A percentile compares a stretch with the other conserved stretches of the same genome.
phyloP scores from a whole-genome alignment of 2,113 vertebrate species.

The Sterrhoptilus dennistouni region DNA sequence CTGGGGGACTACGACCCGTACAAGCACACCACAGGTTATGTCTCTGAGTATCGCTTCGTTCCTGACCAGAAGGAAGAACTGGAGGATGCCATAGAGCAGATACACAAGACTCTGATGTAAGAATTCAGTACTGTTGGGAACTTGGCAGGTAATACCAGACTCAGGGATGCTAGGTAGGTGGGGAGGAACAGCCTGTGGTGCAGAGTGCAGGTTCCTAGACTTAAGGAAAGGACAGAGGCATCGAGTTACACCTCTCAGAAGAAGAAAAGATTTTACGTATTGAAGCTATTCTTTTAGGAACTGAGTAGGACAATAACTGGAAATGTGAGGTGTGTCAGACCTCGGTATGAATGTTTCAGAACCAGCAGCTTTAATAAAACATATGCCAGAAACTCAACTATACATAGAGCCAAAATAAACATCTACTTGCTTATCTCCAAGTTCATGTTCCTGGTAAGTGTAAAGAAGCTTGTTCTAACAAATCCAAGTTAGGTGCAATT shows the following conservation, averaged over 20 bases:
- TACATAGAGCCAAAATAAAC: background rate
- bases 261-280: background rate
- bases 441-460: background rate
- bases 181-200: background rate
- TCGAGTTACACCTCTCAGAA: background rate
- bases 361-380: background rate
- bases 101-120: conserved; percentile 88
- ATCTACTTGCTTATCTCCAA: background rate
- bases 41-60: conserved; percentile 88
- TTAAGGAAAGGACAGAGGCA: background rate
- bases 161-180: background rate
- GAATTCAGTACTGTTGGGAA: conserved; percentile 14
- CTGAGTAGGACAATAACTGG: background rate
- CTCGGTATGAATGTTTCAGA: background rate
- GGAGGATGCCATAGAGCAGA: conserved; percentile 84
- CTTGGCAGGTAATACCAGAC: background rate
- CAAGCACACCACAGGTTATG: conserved; percentile 82
- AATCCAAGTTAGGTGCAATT: background rate
- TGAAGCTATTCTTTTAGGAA: background rate
- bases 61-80: conserved; percentile 89
- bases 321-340: background rate
- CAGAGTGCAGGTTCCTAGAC: background rate
- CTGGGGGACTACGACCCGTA: conserved; percentile 87
- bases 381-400: background rate
- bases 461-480: conserved; percentile 6